Conservation (phyloP, 2,113 vertebrate species). For the Bubalus kerabau region DNA sequence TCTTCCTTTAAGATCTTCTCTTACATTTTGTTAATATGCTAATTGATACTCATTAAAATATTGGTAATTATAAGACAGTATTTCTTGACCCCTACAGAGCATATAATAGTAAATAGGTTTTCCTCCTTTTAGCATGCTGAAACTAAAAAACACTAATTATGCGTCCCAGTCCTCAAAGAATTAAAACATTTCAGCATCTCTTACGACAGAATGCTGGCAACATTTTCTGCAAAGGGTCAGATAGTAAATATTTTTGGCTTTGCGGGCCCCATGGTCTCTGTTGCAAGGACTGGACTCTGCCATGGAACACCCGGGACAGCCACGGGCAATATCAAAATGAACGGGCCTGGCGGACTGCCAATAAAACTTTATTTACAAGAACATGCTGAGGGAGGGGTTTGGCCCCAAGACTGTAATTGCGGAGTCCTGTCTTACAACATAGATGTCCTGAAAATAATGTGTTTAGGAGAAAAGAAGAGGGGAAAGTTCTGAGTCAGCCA, state of each 20-base stretch:
- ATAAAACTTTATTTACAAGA: constrained; percentile 69
- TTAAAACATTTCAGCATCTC: neutral
- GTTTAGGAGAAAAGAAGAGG: neutral
- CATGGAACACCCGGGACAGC: neutral
- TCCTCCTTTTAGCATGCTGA: neutral
- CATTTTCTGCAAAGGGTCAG: neutral
- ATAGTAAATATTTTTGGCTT: constrained; percentile 49
- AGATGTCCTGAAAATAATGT: constrained; percentile 50
- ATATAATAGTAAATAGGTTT: neutral
- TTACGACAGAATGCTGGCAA: constrained; percentile 10
- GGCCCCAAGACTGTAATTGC: neutral
- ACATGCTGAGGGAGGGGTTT: neutral
- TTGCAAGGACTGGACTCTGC: neutral
- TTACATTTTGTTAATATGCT: neutral
- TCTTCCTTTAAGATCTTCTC: neutral
- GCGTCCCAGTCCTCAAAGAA: neutral
- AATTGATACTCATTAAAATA: neutral
- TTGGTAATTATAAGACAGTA: neutral
- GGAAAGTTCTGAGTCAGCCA: neutral
- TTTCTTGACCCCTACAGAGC: neutral
- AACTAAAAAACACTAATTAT: neutral
- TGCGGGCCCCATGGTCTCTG: neutral
- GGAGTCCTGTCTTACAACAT: constrained; percentile 10
- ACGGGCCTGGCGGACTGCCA: neutral
- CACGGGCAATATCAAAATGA: neutral